A percentile compares a stretch with the other conserved stretches of the same genome.
Evolutionary conservation across 1,140 invertebrate genomes (phyloP).

Genomic region (Achroia grisella): DNA sequence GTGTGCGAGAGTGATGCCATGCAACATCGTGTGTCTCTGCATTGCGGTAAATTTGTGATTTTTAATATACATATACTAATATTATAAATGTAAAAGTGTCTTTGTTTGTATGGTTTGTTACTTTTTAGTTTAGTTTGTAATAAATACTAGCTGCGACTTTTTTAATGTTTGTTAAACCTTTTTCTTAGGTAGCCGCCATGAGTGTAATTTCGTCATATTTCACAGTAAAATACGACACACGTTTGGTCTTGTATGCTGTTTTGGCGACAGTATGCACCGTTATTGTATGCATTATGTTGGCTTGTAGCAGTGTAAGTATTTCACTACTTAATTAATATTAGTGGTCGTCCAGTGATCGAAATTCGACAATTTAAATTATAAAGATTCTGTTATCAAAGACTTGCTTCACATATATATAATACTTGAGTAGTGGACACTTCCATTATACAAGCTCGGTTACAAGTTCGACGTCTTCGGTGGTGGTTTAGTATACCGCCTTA

Average conservation of each 20-base stretch:
- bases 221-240: slow-evolving; percentile 15
- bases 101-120: too few relatives aligned
- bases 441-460: too few relatives aligned
- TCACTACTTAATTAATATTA: slow-evolving; percentile 3
- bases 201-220: slow-evolving; percentile 16
- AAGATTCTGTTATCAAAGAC: too few relatives aligned
- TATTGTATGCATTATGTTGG: slow-evolving; percentile 22
- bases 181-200: slow-evolving; percentile 25
- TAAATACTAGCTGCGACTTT: too few relatives aligned
- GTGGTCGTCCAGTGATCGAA: too few relatives aligned
- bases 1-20: slow-evolving; percentile 17
- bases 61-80: too few relatives aligned
- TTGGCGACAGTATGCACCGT: slow-evolving; percentile 19
- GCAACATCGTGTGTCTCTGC: slow-evolving; percentile 16
- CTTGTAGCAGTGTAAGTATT: slow-evolving; percentile 23
- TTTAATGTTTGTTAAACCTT: neutral
- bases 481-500: too few relatives aligned
- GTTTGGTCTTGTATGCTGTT: slow-evolving; percentile 22
- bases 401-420: neutral
- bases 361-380: too few relatives aligned
- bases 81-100: too few relatives aligned
- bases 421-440: too few relatives aligned
- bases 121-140: too few relatives aligned
- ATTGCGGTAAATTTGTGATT: slow-evolving; percentile 17
- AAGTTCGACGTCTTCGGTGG: too few relatives aligned